Evolutionary conservation across 37 sponge, comb jelly and placozoan species (phyloP).

Genomic region (Aplysina aerophoba): DNA sequence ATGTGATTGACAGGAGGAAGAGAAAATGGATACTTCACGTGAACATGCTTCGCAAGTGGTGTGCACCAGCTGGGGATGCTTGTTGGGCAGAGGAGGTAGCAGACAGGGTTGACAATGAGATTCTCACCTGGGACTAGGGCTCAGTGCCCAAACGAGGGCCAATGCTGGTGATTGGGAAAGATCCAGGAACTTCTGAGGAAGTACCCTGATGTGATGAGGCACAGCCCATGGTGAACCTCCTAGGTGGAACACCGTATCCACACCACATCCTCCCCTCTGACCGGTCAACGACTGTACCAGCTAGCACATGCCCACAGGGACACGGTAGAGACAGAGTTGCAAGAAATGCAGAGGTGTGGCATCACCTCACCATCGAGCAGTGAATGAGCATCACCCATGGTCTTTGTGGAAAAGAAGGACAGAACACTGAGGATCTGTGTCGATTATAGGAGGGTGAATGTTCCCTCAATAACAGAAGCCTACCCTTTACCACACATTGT

Average conservation of each 20-base stretch:
- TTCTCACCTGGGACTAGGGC: no score
- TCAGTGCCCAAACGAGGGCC: no score
- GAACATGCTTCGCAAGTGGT: slow-evolving; percentile 30
- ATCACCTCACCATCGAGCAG: slow-evolving; percentile 50
- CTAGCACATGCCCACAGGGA: slow-evolving; percentile 38
- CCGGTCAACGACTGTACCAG: slow-evolving; percentile 30
- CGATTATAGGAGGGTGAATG: neutral
- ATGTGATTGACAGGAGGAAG: slow-evolving; percentile 34
- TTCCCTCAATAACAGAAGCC: neutral
- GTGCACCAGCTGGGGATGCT: neutral
- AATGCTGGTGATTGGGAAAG: neutral
- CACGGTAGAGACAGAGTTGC: slow-evolving; percentile 31
- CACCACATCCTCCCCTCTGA: slow-evolving; percentile 4
- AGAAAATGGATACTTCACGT: slow-evolving; percentile 39
- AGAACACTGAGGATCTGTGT: slow-evolving; percentile 42
- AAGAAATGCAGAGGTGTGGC: slow-evolving; percentile 40
- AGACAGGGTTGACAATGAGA: no score
- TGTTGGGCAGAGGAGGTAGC: no score
- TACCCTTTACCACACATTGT: slow-evolving; percentile 3
- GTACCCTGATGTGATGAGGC: slow-evolving; percentile 22
- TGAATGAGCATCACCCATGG: slow-evolving; percentile 54
- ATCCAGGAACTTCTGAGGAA: no score
- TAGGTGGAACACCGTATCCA: slow-evolving; percentile 7
- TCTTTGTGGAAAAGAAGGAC: slow-evolving; percentile 55
- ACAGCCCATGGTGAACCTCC: no score